phyloP scores from a whole-genome alignment of 2,113 vertebrate genomes.

The Tringa solitaria region DNA sequence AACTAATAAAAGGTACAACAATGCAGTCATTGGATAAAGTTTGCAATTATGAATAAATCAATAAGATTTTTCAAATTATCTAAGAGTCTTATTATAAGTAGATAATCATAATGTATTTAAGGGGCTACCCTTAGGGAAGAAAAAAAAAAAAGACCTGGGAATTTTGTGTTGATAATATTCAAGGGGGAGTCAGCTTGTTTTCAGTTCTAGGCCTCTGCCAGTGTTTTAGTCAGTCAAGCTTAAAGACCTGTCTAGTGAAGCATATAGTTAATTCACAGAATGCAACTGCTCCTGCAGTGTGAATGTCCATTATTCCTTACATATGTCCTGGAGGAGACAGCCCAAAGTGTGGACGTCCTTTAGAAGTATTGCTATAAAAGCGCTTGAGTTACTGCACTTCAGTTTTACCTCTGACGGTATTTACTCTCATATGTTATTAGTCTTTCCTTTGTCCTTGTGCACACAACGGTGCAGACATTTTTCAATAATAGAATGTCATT shows the following conservation, averaged over 20 bases:
- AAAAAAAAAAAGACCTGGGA: not conserved
- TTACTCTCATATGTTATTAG: not conserved
- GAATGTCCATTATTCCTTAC: not conserved
- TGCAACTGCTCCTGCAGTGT: not conserved
- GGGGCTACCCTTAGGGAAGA: not conserved
- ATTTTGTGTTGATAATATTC: not conserved
- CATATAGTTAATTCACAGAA: not conserved
- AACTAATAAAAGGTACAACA: not conserved
- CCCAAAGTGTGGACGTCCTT: not conserved
- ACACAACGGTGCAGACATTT: not conserved
- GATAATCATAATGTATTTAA: not conserved
- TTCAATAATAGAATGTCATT: not conserved
- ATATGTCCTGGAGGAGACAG: not conserved
- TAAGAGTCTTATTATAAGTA: not conserved
- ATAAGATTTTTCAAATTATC: not conserved
- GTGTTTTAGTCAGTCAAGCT: not conserved
- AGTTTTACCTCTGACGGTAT: not conserved
- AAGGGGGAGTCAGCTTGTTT: not conserved
- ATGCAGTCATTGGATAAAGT: not conserved
- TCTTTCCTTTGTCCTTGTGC: not conserved
- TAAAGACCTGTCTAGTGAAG: not conserved
- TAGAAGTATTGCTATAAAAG: not conserved
- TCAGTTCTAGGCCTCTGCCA: not conserved
- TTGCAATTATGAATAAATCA: not conserved
- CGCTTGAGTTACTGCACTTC: not conserved